Conservation (phyloP, 2,113 vertebrate species). For the Pterocles gutturalis region DNA sequence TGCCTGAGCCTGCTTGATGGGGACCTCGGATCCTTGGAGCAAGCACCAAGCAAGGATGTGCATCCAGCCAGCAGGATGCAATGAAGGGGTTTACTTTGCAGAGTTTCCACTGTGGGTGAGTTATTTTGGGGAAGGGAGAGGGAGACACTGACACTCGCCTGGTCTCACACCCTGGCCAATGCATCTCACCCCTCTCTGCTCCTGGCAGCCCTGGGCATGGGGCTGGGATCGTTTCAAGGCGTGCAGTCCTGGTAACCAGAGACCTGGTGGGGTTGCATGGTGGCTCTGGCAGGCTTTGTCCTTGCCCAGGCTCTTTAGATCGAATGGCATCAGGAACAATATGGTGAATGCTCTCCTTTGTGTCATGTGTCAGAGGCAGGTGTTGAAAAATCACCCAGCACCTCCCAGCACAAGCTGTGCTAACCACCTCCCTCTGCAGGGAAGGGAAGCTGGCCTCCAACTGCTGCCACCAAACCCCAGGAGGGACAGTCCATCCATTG, state of each 20-base stretch:
- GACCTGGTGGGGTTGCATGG: fast-evolving
- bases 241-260: neutral
- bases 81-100: neutral
- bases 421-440: neutral
- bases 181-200: neutral
- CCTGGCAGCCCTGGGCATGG: neutral
- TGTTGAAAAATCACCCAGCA: neutral
- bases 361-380: neutral
- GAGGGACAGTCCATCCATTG: neutral
- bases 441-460: neutral
- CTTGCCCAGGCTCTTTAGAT: neutral
- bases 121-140: neutral
- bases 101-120: neutral
- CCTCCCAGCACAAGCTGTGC: neutral
- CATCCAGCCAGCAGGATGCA: neutral
- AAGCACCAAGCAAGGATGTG: neutral
- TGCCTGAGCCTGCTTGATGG: neutral
- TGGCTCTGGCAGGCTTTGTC: neutral
- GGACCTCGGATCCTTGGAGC: neutral
- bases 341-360: neutral
- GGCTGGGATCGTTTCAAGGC: neutral
- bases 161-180: neutral
- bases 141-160: neutral
- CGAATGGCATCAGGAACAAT: neutral
- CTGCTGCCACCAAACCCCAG: neutral